phyloP scores from a whole-genome alignment of 1,140 invertebrate species.

The Medauroidea extradentata region DNA sequence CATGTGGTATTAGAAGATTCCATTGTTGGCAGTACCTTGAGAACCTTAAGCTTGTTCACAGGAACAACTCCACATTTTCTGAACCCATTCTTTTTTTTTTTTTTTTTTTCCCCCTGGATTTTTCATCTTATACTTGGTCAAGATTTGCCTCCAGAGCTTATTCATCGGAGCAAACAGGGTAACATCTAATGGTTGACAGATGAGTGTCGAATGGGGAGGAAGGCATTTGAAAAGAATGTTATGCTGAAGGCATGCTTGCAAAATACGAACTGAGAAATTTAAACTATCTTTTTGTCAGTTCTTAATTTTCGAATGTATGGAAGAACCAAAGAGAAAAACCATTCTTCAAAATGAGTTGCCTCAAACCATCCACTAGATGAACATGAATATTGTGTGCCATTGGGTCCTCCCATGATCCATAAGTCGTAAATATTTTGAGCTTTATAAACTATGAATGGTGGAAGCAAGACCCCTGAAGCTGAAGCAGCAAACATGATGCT shows the following conservation, averaged over 20 bases:
- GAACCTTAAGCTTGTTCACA: too few relatives aligned
- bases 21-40: too few relatives aligned
- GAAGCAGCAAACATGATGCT: constrained; percentile 34
- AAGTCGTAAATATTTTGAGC: constrained; percentile 30
- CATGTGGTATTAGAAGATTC: too few relatives aligned
- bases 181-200: constrained; percentile 34
- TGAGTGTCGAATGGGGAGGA: constrained; percentile 41
- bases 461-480: constrained; percentile 27
- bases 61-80: too few relatives aligned
- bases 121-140: too few relatives aligned
- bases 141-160: too few relatives aligned
- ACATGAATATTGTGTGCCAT: constrained; percentile 27
- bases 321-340: constrained; percentile 26
- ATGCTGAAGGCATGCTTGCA: constrained; percentile 34
- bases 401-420: constrained; percentile 36
- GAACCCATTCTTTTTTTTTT: too few relatives aligned
- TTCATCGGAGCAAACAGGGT: too few relatives aligned
- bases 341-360: constrained; percentile 28
- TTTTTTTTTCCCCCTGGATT: too few relatives aligned
- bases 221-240: constrained; percentile 41
- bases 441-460: constrained; percentile 33
- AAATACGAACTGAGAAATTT: constrained; percentile 30
- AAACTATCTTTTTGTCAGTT: constrained; percentile 2
- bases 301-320: constrained; percentile 25
- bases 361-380: constrained; percentile 33